A percentile compares a stretch with the other conserved stretches of the same genome.
phyloP scores from a whole-genome alignment of 92 coral and sea anemone species.

The Porites evermanni region DNA sequence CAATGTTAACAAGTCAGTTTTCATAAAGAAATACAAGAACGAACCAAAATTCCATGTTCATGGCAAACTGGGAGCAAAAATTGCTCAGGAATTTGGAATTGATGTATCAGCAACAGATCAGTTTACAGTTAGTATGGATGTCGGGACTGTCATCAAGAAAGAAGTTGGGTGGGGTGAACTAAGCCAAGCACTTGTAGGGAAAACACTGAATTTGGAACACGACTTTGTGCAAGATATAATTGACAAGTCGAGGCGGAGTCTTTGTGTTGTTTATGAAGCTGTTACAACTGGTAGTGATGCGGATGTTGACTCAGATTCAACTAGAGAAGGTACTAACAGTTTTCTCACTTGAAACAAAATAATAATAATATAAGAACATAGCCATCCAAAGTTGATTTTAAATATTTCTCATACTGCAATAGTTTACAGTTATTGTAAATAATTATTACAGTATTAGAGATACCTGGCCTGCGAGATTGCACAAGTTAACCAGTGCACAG shows the following conservation, averaged over 20 bases:
- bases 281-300: slow-evolving; percentile 68
- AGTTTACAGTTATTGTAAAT: too few species aligned
- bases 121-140: slow-evolving; percentile 82
- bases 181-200: slow-evolving; percentile 59
- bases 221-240: slow-evolving; percentile 76
- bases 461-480: too few species aligned
- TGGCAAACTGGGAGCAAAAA: slow-evolving; percentile 90
- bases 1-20: slow-evolving; percentile 59
- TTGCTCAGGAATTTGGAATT: slow-evolving; percentile 90
- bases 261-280: slow-evolving; percentile 75
- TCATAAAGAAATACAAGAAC: slow-evolving; percentile 81
- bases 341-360: too few species aligned
- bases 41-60: slow-evolving; percentile 83
- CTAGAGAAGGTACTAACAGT: slow-evolving; percentile 64
- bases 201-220: slow-evolving; percentile 75
- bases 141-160: slow-evolving; percentile 78
- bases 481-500: too few species aligned
- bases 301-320: slow-evolving; percentile 63
- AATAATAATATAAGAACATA: too few species aligned
- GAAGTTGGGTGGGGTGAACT: slow-evolving; percentile 84
- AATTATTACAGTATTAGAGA: too few species aligned
- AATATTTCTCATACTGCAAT: too few species aligned
- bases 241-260: slow-evolving; percentile 67
- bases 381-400: too few species aligned
- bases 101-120: slow-evolving; percentile 82